These are phyloP conservation scores for Polypterus bichir DNA, from an alignment of 2,113 vertebrate species.

Conservation along the genomic window DNA sequence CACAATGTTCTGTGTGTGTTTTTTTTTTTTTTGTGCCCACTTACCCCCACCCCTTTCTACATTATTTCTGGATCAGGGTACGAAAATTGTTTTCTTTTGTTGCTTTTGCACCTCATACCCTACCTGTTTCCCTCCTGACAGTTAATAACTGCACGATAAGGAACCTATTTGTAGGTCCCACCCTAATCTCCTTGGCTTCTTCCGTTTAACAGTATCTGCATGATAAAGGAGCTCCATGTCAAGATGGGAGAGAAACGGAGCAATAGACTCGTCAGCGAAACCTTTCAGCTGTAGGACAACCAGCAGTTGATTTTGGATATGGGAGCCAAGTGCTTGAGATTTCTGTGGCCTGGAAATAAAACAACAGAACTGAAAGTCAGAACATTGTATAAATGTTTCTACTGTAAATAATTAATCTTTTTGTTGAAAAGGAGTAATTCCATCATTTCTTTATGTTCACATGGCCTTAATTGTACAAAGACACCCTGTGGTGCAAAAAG, in stretches of 20 bases:
- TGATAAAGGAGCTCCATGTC: background rate
- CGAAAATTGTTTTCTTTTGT: background rate
- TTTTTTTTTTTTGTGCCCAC: background rate
- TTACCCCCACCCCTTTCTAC: background rate
- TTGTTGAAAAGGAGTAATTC: conserved; percentile 9
- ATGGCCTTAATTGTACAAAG: conserved; percentile 30
- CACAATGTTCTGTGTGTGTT: background rate
- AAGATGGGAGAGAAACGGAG: background rate
- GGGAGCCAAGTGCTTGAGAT: too few species aligned
- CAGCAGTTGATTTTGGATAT: too few species aligned
- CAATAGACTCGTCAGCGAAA: background rate
- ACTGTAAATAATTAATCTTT: conserved; percentile 25
- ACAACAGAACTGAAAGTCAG: too few species aligned
- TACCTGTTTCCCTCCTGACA: too few species aligned
- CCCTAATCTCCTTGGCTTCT: background rate
- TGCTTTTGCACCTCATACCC: background rate
- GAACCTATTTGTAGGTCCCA: background rate
- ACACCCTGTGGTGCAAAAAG: background rate
- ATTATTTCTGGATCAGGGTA: background rate
- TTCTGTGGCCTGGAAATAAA: too few species aligned
- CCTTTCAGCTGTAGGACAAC: too few species aligned
- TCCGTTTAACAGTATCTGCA: background rate
- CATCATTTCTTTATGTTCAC: conserved; percentile 14
- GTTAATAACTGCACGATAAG: background rate
- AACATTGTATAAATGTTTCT: conserved; percentile 2